A percentile compares a stretch with the other conserved stretches of the same genome.
Conservation (phyloP, 2,888 invertebrate species). For the Campoletis raptor region DNA sequence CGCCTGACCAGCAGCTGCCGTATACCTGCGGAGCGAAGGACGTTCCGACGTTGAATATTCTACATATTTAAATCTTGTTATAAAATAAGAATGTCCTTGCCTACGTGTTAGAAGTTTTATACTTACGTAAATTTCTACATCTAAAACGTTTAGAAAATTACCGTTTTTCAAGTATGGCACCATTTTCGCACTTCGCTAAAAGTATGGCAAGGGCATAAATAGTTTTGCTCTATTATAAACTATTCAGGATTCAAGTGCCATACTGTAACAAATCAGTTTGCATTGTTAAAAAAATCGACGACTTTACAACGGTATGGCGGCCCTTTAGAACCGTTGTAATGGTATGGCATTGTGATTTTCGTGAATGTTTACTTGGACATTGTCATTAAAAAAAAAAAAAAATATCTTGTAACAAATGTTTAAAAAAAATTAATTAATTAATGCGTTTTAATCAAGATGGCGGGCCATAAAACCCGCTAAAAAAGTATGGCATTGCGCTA, state of each 20-base stretch:
- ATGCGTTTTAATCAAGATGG: too few species aligned
- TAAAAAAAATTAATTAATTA: too few species aligned
- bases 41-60: conserved; percentile 1
- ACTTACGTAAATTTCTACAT: not conserved
- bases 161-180: conserved; percentile 11
- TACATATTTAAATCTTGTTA: not conserved
- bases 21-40: conserved; percentile 1
- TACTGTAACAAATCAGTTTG: conserved; percentile 14
- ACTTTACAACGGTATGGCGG: not conserved
- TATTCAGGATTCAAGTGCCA: conserved; percentile 1
- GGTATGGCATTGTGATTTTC: too few species aligned
- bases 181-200: too few species aligned
- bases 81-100: conserved; percentile 1
- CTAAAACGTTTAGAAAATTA: not conserved
- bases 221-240: too few species aligned
- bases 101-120: not conserved
- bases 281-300: not conserved
- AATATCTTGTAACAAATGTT: too few species aligned
- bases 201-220: too few species aligned
- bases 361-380: not conserved
- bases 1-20: conserved; percentile 13
- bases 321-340: too few species aligned
- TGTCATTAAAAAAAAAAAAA: too few species aligned
- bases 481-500: too few species aligned
- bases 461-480: too few species aligned